Conservation (phyloP, 2,113 vertebrate genomes). For the Sorex fumeus region DNA sequence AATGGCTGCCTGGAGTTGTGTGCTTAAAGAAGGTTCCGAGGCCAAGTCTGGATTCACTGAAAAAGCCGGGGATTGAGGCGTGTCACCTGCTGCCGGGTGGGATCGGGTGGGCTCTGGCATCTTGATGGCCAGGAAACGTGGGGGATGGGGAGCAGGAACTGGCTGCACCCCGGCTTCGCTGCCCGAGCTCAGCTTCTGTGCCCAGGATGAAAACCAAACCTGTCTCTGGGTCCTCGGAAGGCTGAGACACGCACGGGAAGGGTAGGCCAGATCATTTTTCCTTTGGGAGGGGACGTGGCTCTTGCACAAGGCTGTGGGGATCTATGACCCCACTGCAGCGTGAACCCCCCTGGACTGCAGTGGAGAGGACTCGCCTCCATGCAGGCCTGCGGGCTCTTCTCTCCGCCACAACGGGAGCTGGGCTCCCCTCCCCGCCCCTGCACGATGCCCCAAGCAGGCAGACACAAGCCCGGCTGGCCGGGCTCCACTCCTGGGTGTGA, state of each 20-base stretch:
- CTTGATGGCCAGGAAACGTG: background rate
- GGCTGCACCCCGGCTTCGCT: background rate
- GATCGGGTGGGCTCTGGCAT: background rate
- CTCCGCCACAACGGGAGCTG: constrained; percentile 42
- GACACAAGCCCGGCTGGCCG: constrained; percentile 75
- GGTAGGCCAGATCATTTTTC: background rate
- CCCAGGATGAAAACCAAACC: background rate
- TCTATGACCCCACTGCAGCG: constrained; percentile 38
- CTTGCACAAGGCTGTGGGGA: background rate
- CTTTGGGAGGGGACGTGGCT: background rate
- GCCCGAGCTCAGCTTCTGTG: background rate
- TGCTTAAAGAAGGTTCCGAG: constrained; percentile 46
- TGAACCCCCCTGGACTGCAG: constrained; percentile 23
- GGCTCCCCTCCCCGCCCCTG: constrained; percentile 61
- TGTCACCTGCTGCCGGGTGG: background rate
- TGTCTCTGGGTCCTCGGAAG: background rate
- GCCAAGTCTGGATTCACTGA: background rate
- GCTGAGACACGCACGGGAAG: background rate
- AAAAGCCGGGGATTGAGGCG: background rate
- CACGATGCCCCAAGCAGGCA: constrained; percentile 64
- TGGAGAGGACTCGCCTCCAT: background rate
- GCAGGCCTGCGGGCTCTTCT: constrained; percentile 55
- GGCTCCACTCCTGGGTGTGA: constrained; percentile 80
- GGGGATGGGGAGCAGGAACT: background rate
- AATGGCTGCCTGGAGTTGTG: background rate